These are phyloP conservation scores for Pan troglodytes DNA, from an alignment of 2,113 vertebrate species.

Conservation along the genomic window NHGRI_mPanTro3-v2.1_pri NC_072416.2:68073001-68073500, in stretches of 20 bases:
- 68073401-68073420: too few species aligned
- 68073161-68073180: background rate
- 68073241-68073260: background rate
- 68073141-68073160: background rate
- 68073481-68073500: too few species aligned
- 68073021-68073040: background rate
- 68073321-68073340: too few species aligned
- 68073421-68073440: too few species aligned
- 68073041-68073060: background rate
- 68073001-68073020: background rate
- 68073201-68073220: background rate
- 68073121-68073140: background rate
- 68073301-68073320: too few species aligned
- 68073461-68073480: too few species aligned
- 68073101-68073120: background rate
- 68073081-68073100: background rate
- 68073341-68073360: too few species aligned
- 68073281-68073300: background rate
- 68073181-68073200: background rate
- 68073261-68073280: constrained; percentile 25
- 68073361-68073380: too few species aligned
- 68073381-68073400: too few species aligned
- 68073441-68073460: too few species aligned
- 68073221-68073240: background rate
- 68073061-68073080: background rate